Conservation (phyloP, 2,888 invertebrate genomes). For the Seira ritae region DNA sequence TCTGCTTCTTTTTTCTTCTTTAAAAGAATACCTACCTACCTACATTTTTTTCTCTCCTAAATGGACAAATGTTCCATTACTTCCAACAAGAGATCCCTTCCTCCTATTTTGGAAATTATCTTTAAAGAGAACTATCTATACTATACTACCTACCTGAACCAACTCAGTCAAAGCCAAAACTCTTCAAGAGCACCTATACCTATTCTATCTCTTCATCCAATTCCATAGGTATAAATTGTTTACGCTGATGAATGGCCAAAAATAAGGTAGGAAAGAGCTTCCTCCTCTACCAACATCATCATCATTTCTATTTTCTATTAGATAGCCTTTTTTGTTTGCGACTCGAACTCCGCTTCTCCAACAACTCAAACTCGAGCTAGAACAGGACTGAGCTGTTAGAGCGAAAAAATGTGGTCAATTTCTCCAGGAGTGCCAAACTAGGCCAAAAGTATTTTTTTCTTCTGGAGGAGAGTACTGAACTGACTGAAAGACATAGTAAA, state of each 20-base stretch:
- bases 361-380: no score
- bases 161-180: no score
- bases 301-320: background rate
- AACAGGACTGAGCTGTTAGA: slow-evolving; percentile 40
- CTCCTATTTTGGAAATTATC: slow-evolving; percentile 32
- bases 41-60: background rate
- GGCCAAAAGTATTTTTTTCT: slow-evolving; percentile 25
- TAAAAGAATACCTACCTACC: no score
- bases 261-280: slow-evolving; percentile 1
- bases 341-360: no score
- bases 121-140: background rate
- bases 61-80: slow-evolving; percentile 12
- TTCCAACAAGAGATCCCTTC: background rate
- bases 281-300: background rate
- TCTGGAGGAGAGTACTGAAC: no score
- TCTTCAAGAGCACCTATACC: background rate
- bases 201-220: background rate
- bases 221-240: slow-evolving; percentile 3
- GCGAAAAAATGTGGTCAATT: slow-evolving; percentile 46
- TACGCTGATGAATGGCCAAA: slow-evolving; percentile 14
- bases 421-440: slow-evolving; percentile 33
- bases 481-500: slow-evolving; percentile 34
- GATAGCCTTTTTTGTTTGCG: slow-evolving; percentile 5
- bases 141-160: background rate
- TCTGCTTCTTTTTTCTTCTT: no score